Conservation (phyloP, 2,113 vertebrate genomes). For the Podiceps cristatus region DNA sequence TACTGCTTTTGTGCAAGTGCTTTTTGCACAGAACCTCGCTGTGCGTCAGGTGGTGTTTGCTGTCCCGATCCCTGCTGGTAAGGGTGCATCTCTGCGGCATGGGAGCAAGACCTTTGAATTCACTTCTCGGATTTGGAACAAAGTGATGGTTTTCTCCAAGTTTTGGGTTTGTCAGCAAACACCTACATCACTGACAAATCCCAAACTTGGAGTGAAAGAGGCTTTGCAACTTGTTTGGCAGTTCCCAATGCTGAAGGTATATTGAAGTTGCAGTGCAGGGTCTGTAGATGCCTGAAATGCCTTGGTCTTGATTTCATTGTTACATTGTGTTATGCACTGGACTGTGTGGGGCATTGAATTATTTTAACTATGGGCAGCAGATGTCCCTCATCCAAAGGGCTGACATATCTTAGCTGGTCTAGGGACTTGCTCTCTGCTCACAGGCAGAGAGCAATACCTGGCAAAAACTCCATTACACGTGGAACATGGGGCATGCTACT, state of each 20-base stretch:
- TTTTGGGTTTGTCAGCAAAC: background rate
- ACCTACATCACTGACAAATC: background rate
- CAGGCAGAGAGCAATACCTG: background rate
- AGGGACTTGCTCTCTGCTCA: background rate
- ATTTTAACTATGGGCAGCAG: background rate
- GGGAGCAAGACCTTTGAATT: background rate
- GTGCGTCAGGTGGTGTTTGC: fast-evolving
- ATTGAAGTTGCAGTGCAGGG: fast-evolving
- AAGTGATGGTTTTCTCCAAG: background rate
- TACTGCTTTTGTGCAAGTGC: no score
- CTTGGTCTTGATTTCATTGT: background rate
- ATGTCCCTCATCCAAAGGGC: background rate
- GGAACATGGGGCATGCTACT: fast-evolving
- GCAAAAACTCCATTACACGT: fast-evolving
- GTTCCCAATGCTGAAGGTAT: background rate
- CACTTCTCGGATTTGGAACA: background rate
- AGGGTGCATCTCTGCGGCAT: background rate
- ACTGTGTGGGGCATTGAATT: background rate
- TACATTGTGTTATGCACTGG: background rate
- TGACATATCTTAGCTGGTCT: background rate
- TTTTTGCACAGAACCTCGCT: background rate
- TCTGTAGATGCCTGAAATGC: background rate
- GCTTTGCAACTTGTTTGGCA: background rate
- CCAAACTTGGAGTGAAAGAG: background rate
- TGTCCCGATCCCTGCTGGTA: background rate